Percentiles rank a stretch among this genome's conserved stretches.
Conservation (phyloP, 2,888 invertebrate genomes). For the Matsumyia berberina region DNA sequence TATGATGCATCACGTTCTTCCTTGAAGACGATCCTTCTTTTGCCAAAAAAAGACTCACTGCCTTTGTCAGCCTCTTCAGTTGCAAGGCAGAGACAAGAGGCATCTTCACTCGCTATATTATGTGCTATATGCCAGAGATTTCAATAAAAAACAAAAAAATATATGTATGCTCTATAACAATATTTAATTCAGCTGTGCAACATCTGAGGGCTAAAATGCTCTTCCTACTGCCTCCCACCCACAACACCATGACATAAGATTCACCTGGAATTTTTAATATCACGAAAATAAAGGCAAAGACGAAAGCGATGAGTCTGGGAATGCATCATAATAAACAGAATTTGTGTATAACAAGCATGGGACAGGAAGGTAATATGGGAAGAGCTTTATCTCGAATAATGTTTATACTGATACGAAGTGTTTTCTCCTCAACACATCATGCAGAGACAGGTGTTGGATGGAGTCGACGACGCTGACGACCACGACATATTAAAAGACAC, state of each 20-base stretch:
- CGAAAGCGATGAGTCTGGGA: conserved; percentile 6
- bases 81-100: background rate
- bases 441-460: conserved; percentile 9
- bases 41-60: background rate
- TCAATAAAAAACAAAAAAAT: background rate
- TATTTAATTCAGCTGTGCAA: conserved; percentile 18
- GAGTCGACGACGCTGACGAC: background rate
- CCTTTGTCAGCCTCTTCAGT: background rate
- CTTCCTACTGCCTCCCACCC: too few relatives aligned
- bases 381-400: conserved; percentile 18
- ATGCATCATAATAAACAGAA: conserved; percentile 35
- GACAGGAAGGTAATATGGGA: background rate
- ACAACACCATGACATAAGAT: conserved; percentile 1
- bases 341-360: background rate
- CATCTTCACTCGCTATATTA: background rate
- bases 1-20: conserved; percentile 15
- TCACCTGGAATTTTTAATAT: conserved; percentile 31
- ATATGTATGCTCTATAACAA: background rate
- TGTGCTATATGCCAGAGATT: conserved; percentile 15
- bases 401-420: conserved; percentile 12
- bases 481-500: background rate
- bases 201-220: conserved; percentile 17
- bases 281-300: conserved; percentile 3
- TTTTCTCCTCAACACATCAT: conserved; percentile 20
- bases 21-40: conserved; percentile 1